Conservation (phyloP, 2,888 invertebrate species). For the Eupithecia centaureata region DNA sequence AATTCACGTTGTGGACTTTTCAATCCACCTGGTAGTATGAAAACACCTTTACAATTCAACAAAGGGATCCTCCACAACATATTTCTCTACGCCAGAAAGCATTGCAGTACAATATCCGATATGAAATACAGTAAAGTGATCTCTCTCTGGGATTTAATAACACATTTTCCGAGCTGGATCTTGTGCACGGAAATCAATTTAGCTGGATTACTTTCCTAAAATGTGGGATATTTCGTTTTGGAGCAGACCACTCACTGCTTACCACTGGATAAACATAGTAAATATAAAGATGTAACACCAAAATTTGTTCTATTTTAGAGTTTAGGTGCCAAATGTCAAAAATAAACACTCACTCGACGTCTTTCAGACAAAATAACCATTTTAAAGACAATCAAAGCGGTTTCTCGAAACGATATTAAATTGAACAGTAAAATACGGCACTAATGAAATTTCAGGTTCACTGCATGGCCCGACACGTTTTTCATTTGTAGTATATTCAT, state of each 20-base stretch:
- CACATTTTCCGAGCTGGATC: not conserved
- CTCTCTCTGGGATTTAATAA: not conserved
- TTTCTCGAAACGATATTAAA: not conserved
- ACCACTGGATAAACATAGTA: not conserved
- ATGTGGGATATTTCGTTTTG: not conserved
- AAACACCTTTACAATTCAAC: not conserved
- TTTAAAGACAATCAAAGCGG: not conserved
- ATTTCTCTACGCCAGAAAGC: slow-evolving; percentile 2
- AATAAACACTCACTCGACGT: not conserved
- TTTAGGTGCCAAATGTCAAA: not conserved
- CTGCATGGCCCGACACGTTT: not conserved
- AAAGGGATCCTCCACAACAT: not conserved
- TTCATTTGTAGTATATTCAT: not conserved
- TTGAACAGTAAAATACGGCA: not conserved
- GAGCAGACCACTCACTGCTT: not conserved
- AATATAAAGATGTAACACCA: not conserved
- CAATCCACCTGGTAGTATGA: not conserved
- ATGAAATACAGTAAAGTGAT: not conserved
- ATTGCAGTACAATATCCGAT: slow-evolving; percentile 3
- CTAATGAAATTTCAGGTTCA: not conserved
- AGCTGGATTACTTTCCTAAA: not conserved
- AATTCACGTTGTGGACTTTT: not conserved
- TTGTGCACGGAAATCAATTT: not conserved
- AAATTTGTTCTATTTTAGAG: not conserved
- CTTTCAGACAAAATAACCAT: not conserved